Conservation (phyloP, 2,888 invertebrate species). For the Bursaphelenchus okinawaensis region DNA sequence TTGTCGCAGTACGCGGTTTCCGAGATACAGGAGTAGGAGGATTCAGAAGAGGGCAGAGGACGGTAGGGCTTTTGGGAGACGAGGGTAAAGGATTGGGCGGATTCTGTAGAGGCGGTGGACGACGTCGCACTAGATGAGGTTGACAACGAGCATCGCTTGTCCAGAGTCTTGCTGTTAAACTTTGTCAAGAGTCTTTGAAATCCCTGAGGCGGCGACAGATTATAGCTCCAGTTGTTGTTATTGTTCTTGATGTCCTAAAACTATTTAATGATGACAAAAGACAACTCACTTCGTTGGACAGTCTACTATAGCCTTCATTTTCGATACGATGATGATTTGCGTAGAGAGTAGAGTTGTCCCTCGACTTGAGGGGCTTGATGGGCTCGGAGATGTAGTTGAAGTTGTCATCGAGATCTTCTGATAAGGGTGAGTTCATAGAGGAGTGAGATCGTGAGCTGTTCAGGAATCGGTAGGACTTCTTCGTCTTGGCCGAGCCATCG, state of each 20-base stretch:
- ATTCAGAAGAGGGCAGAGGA: neutral
- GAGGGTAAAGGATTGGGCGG: neutral
- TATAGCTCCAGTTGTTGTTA: neutral
- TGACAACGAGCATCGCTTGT: neutral
- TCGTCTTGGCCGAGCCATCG: neutral
- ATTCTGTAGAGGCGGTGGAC: neutral
- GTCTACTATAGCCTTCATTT: neutral
- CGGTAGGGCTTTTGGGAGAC: neutral
- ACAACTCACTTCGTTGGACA: neutral
- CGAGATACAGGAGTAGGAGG: neutral
- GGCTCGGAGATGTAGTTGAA: neutral
- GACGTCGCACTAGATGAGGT: neutral
- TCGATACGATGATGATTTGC: neutral
- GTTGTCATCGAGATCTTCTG: neutral
- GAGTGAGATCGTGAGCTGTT: neutral
- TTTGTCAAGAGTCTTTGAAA: neutral
- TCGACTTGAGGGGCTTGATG: neutral
- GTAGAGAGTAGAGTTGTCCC: neutral
- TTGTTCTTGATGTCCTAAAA: neutral
- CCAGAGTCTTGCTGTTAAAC: neutral
- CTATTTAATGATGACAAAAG: neutral
- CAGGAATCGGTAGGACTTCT: neutral
- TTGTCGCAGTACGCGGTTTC: neutral
- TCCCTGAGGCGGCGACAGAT: neutral
- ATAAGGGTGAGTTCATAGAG: neutral